A percentile compares a stretch with the other conserved stretches of the same genome.
Evolutionary conservation across 2,797 vertebrate species (phyloP).

Genomic region (Graptemys geographica): DNA sequence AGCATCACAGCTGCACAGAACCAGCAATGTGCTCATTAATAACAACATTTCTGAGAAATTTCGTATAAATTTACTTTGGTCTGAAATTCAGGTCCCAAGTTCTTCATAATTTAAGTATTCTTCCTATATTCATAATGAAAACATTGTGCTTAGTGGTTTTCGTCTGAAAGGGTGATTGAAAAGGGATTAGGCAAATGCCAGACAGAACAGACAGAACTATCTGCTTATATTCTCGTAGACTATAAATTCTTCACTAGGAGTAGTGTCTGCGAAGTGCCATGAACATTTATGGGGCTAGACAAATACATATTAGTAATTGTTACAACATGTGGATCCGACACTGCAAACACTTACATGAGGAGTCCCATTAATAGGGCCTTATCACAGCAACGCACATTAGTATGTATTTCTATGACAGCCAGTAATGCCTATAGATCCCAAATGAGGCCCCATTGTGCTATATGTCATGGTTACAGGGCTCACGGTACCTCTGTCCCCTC

Average conservation of each 20-base stretch:
- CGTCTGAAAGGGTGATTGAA: background rate
- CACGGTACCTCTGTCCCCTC: background rate
- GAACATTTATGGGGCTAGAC: slow-evolving; percentile 45
- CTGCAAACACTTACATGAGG: slow-evolving; percentile 31
- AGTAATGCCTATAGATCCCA: background rate
- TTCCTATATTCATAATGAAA: background rate
- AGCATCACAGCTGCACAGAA: background rate
- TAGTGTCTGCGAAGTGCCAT: slow-evolving; percentile 23
- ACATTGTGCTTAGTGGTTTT: slow-evolving; percentile 18
- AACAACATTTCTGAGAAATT: background rate
- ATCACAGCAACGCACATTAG: rapidly evolving
- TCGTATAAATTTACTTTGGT: background rate
- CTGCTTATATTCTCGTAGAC: slow-evolving; percentile 11
- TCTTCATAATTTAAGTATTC: background rate
- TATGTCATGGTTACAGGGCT: background rate
- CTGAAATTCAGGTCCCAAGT: background rate
- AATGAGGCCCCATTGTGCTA: background rate
- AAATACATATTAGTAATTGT: slow-evolving; percentile 55
- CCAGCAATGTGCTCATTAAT: background rate
- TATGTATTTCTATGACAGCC: rapidly evolving
- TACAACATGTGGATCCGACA: background rate
- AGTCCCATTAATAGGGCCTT: background rate
- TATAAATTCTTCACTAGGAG: slow-evolving; percentile 53
- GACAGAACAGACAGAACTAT: slow-evolving; percentile 29
- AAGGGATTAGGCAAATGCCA: slow-evolving; percentile 38